These are phyloP conservation scores for Mycteria americana DNA, from an alignment of 2,797 vertebrate species.

Conservation along the genomic window DNA sequence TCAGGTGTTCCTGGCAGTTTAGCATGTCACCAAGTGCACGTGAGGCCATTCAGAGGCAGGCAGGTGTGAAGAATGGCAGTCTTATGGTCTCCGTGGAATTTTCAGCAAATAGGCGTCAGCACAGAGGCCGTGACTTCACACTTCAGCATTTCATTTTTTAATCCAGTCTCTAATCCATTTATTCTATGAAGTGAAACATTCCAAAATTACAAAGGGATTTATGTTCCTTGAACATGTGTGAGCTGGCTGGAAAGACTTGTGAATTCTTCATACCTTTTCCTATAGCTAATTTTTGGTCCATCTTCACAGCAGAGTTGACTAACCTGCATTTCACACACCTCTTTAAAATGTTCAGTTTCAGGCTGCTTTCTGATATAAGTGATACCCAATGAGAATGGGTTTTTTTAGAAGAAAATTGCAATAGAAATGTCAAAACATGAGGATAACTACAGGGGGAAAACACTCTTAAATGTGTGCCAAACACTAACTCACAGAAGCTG, in stretches of 20 bases:
- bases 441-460: background rate
- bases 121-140: background rate
- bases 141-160: constrained; percentile 1
- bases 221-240: background rate
- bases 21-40: background rate
- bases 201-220: constrained; percentile 23
- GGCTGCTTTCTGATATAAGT: background rate
- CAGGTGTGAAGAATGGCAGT: background rate
- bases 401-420: background rate
- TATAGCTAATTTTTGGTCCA: background rate
- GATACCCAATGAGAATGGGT: background rate
- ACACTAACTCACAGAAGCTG: background rate
- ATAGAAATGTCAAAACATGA: background rate
- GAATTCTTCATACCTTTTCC: background rate
- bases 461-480: background rate
- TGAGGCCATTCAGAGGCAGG: background rate
- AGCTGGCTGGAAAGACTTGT: background rate
- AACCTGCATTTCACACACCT: background rate
- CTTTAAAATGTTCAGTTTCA: background rate
- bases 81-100: background rate
- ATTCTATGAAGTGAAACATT: constrained; percentile 15
- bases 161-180: constrained; percentile 8
- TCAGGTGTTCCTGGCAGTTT: fast-evolving
- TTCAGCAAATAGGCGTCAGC: background rate
- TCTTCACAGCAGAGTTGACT: background rate